Base-by-base conservation (phyloP, 2,797 vertebrate genomes). In the Cirrhinus mrigala region DNA sequence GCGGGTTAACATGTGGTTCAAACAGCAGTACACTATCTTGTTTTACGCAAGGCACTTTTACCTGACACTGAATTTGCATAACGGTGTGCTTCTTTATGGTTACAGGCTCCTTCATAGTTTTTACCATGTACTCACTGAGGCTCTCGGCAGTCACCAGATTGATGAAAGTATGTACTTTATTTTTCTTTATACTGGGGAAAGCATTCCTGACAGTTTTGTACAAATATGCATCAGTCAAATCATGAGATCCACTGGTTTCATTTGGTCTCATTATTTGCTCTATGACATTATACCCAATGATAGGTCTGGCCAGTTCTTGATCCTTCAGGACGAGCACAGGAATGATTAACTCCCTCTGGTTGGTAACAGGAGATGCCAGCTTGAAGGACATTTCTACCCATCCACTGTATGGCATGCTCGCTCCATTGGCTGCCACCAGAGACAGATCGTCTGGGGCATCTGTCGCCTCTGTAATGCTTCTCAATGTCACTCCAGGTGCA, bases 201-300 rank as follows among this genome's bases (percentile, higher is more conserved):
- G 50, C 37, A 56, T 12, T 27, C n/a, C 76, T 82, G 4, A 82
- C 50, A 33, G 80, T 40, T n/a, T n/a, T 74, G 15, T 16, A 29
- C 16, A 84, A 22, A 7, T 14, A 27, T 22, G 18, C 29, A 37
- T 56, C 7, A 22, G 27, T 11, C 40, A 24, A 15, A 69, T 12
- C 27, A 58, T 20, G 37, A 15, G 27, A 18, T 20, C 18, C 27
- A 82, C 11, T 29, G 27, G 24, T 15, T 24, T 68, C 62, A 15
- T 0, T 58, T 11, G 18, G 24, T 27, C 27, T 79, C 20, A 87
- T 3, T 70, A 88, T 83, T 46, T 76, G 82, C 10, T 89, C 56
- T 46, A 87, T 90, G 3, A 87, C 85, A 71, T 89, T 88, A 24
- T 58, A 89, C 4, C 81, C 86, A 20, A 87, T 2, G 1, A 90